Conservation (phyloP, 2,113 vertebrate genomes). For the Hemicordylus capensis region DNA sequence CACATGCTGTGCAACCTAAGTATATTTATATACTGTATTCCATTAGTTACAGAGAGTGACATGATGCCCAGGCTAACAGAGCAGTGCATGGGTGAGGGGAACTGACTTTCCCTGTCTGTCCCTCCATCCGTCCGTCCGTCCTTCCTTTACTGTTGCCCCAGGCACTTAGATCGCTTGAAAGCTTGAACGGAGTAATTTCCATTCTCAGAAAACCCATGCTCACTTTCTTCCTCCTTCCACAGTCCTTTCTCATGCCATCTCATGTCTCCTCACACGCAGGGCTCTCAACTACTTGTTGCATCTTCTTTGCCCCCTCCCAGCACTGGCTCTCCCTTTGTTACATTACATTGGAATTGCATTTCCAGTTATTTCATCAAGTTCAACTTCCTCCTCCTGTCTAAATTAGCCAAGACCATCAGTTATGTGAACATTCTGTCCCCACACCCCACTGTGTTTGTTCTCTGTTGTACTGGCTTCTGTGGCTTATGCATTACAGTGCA, state of each 20-base stretch:
- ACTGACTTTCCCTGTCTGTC: no score
- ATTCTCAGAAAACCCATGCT: background rate
- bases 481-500: background rate
- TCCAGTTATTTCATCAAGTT: background rate
- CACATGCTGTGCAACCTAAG: no score
- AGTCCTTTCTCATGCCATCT: constrained; percentile 23
- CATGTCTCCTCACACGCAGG: constrained; percentile 1
- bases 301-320: constrained; percentile 22
- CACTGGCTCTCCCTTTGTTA: background rate
- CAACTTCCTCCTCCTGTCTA: background rate
- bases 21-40: no score
- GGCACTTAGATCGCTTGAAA: no score
- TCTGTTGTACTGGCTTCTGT: background rate
- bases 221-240: constrained; percentile 2
- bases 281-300: constrained; percentile 15
- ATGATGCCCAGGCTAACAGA: no score
- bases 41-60: no score
- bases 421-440: background rate
- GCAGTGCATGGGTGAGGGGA: background rate
- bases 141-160: background rate
- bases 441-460: background rate
- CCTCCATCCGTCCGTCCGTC: no score
- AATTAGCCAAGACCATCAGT: background rate
- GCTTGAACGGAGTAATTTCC: background rate
- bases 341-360: background rate